Percentiles rank a stretch among this genome's conserved stretches.
Evolutionary conservation across 1,140 invertebrate species (phyloP).

Genomic region (Lithobius niger): DNA sequence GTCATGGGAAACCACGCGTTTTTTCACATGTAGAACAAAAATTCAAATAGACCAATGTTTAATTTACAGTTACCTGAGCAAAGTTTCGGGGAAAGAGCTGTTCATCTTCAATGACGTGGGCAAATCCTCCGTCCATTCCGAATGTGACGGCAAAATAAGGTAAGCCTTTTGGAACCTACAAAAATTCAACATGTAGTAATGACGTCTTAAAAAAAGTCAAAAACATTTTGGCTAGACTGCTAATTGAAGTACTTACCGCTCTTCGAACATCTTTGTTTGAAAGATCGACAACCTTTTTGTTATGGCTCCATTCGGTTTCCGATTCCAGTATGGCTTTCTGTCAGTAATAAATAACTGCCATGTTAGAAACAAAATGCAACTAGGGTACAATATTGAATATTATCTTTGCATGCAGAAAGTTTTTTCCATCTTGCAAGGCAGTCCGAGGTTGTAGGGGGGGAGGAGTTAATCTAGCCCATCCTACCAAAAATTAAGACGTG

Average conservation of each 20-base stretch:
- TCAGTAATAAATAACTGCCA: conserved; percentile 15
- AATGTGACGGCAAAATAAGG: conserved; percentile 91
- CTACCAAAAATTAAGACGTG: too few relatives aligned
- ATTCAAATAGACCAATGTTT: too few relatives aligned
- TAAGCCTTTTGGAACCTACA: conserved; percentile 71
- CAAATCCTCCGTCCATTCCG: conserved; percentile 76
- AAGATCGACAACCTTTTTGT: conserved; percentile 87
- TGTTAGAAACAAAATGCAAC: too few relatives aligned
- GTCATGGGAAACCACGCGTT: too few relatives aligned
- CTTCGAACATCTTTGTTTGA: conserved; percentile 50
- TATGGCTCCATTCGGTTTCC: conserved; percentile 85
- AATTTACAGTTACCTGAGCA: conserved; percentile 76
- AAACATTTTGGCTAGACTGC: conserved; percentile 9
- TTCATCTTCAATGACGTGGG: conserved; percentile 93
- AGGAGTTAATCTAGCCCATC: too few relatives aligned
- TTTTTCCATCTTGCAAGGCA: background rate
- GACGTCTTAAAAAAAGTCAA: conserved; percentile 3
- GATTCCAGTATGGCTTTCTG: conserved; percentile 88
- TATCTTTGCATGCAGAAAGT: too few relatives aligned
- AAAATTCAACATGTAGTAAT: background rate
- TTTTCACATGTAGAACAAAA: too few relatives aligned
- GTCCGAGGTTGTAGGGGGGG: too few relatives aligned
- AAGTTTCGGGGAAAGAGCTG: conserved; percentile 74
- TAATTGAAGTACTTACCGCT: conserved; percentile 43
- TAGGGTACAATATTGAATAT: too few relatives aligned